Evolutionary conservation across 2,797 vertebrate species (phyloP).

Genomic region (Buphagus erythrorhynchus): DNA sequence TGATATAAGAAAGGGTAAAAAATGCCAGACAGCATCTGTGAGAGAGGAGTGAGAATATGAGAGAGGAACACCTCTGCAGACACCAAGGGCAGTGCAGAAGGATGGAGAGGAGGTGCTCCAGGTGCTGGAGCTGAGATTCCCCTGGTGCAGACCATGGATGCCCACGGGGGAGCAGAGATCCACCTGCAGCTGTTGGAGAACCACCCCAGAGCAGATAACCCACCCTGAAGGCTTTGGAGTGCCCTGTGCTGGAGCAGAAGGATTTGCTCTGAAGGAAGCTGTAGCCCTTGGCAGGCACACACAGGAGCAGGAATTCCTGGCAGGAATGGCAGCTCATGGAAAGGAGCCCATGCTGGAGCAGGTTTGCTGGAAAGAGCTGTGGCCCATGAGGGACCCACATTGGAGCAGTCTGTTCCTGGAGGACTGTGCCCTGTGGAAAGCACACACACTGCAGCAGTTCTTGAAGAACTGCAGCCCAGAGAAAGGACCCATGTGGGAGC

Average conservation of each 20-base stretch:
- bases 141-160: not conserved
- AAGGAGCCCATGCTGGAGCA: not conserved
- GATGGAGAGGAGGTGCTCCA: not conserved
- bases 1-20: not conserved
- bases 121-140: fast-evolving
- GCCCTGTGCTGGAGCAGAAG: not conserved
- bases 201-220: not conserved
- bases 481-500: not conserved
- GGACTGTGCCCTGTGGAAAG: not conserved
- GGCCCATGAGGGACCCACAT: not conserved
- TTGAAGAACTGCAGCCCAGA: not conserved
- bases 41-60: not conserved
- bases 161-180: not conserved
- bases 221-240: not conserved
- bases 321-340: not conserved
- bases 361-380: not conserved
- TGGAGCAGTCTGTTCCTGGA: not conserved
- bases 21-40: not conserved
- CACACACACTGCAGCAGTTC: not conserved
- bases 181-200: not conserved
- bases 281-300: not conserved
- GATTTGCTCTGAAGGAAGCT: not conserved
- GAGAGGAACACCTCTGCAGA: not conserved
- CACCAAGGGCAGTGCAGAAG: not conserved
- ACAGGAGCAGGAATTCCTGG: not conserved